Base-by-base conservation (phyloP, 2,113 vertebrate species). In the Gorilla gorilla region DNA sequence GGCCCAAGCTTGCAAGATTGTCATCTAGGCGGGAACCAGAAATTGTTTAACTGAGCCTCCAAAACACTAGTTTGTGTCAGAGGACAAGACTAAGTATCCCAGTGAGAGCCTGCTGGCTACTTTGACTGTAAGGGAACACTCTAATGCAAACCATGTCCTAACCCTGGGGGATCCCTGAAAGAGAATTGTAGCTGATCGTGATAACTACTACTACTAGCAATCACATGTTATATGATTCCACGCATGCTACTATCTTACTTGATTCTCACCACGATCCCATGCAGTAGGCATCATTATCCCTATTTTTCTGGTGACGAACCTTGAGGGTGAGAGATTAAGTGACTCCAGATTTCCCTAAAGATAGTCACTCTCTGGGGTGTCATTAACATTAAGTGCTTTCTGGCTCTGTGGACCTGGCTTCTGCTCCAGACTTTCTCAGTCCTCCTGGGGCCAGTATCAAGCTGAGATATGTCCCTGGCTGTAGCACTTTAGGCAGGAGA, bases 311-410 rank as follows among this genome's bases (percentile, higher is more conserved):
- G 20, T 40, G 66, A 80, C 38, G 57, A 79, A 45, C 1, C 27
- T 50, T 3, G 35, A 76, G n/a, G 52, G 23, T 30, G 30, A 35
- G 38, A n/a, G 10, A 18, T 64, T 27, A 11, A 87, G 25, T 40
- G 50, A 70, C 16, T 43, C 52, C n/a, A 27, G 40, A 43, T 72
- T 86, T 38, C 35, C 38, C 30, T n/a, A 35, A 32, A 66, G 40
- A 32, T 18, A 16, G 3, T 45, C n/a, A 6, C 0, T 17, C 14
- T 85, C 22, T n/a, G 8, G 2, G 6, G 8, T 61, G 43, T 48
- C 23, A 12, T 40, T 20, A 52, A 66, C 22, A 7, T 18, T 1
- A 11, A 35, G 22, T 52, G 25, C 64, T 45, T 90, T 83, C 18
- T 45, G 50, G 38, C 35, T 17, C 22, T 61, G 75, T 14, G n/a